These are phyloP conservation scores for Danaus melanippus DNA, from an alignment of 1,140 invertebrate species.

Conservation along the genomic window DNA sequence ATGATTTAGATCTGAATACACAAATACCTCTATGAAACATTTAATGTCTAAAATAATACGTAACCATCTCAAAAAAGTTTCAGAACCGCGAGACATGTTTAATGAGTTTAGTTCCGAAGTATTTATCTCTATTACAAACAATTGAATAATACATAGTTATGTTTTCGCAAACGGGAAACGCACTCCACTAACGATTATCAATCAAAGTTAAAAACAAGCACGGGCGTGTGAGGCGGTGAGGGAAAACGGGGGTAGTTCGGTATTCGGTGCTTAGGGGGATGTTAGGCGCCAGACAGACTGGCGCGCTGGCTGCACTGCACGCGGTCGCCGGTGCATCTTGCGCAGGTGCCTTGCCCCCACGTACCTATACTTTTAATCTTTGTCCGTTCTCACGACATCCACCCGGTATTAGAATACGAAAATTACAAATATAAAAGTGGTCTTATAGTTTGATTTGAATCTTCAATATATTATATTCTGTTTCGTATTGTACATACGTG, in stretches of 20 bases:
- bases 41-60: no score
- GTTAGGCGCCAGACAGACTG: slow-evolving; percentile 59
- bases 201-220: slow-evolving; percentile 69
- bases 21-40: no score
- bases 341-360: slow-evolving; percentile 43
- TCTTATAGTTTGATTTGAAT: no score
- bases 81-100: not conserved
- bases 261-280: not conserved
- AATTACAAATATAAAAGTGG: no score
- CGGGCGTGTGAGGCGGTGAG: slow-evolving; percentile 31
- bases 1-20: no score
- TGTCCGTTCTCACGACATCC: no score
- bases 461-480: no score
- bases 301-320: slow-evolving; percentile 54
- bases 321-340: slow-evolving; percentile 45
- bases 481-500: no score
- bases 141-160: slow-evolving; percentile 33
- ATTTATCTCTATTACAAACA: slow-evolving; percentile 19
- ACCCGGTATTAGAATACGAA: no score
- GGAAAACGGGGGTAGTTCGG: slow-evolving; percentile 13
- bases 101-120: slow-evolving; percentile 10
- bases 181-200: slow-evolving; percentile 67
- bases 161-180: slow-evolving; percentile 47
- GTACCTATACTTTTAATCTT: not conserved
- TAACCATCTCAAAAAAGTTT: no score